Evolutionary conservation across 2,797 vertebrate species (phyloP).

Genomic region (Falco novaeseelandiae): DNA sequence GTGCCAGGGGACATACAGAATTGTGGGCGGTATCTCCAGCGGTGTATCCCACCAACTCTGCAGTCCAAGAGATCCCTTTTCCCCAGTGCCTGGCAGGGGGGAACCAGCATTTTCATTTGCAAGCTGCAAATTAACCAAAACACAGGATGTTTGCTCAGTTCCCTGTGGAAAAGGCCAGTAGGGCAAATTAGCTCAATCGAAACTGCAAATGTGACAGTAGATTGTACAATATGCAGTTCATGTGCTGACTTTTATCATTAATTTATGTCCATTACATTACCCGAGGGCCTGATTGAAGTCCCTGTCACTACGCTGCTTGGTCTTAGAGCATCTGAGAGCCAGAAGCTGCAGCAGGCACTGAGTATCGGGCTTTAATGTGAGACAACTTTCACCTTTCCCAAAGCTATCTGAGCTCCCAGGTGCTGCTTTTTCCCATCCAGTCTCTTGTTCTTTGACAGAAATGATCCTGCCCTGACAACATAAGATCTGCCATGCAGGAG

Average conservation of each 20-base stretch:
- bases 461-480: neutral
- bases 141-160: fast-evolving
- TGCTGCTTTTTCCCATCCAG: neutral
- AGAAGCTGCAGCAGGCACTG: neutral
- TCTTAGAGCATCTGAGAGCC: neutral
- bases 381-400: neutral
- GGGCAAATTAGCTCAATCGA: fast-evolving
- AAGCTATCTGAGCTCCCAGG: neutral
- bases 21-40: neutral
- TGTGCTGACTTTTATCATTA: neutral
- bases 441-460: neutral
- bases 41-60: neutral
- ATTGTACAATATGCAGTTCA: neutral
- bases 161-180: neutral
- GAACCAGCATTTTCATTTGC: neutral
- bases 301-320: neutral
- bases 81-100: neutral
- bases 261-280: neutral
- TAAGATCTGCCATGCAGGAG: neutral
- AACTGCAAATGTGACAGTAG: fast-evolving
- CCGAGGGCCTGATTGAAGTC: neutral
- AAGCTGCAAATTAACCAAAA: neutral
- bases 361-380: neutral
- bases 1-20: neutral
- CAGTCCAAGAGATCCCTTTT: neutral